Evolutionary conservation across 30 jellyfish, hydroid and myxozoan genomes (phyloP).

Genomic region (Hydractinia symbiolongicarpus): DNA sequence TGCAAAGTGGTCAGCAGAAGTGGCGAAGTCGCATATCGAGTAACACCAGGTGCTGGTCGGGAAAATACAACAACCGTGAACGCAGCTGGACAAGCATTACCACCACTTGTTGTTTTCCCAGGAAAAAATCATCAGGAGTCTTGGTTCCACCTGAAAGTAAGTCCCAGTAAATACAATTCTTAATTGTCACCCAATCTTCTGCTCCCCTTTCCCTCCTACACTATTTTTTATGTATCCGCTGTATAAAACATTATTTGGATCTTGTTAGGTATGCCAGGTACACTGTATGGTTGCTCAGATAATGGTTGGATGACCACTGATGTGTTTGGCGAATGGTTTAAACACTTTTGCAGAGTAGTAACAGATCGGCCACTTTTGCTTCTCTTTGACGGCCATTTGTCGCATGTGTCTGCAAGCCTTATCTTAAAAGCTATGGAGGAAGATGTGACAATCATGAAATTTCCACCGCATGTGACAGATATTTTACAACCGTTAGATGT

Average conservation of each 20-base stretch:
- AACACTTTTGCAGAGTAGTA: constrained; percentile 9
- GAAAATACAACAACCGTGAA: too few relatives aligned
- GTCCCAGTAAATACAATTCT: neutral
- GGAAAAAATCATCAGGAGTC: too few relatives aligned
- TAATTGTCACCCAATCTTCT: neutral
- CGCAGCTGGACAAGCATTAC: too few relatives aligned
- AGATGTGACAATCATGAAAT: constrained; percentile 32
- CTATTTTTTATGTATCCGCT: neutral
- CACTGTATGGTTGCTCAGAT: constrained; percentile 37
- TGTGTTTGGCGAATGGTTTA: constrained; percentile 25
- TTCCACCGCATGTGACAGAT: constrained; percentile 43
- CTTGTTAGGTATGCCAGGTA: constrained; percentile 15
- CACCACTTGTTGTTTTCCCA: too few relatives aligned
- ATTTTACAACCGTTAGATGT: constrained; percentile 40
- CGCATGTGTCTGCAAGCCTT: constrained; percentile 28
- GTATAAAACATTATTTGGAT: neutral
- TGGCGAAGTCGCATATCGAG: too few relatives aligned
- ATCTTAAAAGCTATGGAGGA: constrained; percentile 36
- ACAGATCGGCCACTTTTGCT: constrained; percentile 35
- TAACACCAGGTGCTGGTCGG: too few relatives aligned
- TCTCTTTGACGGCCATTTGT: constrained; percentile 44
- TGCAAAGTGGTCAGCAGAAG: neutral
- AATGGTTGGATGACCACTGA: constrained; percentile 49
- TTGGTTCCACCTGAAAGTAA: too few relatives aligned
- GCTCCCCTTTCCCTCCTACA: neutral